These are phyloP conservation scores for Acanthosepion lycidas DNA, from an alignment of 2,888 invertebrate species.

Conservation along the genomic window DNA sequence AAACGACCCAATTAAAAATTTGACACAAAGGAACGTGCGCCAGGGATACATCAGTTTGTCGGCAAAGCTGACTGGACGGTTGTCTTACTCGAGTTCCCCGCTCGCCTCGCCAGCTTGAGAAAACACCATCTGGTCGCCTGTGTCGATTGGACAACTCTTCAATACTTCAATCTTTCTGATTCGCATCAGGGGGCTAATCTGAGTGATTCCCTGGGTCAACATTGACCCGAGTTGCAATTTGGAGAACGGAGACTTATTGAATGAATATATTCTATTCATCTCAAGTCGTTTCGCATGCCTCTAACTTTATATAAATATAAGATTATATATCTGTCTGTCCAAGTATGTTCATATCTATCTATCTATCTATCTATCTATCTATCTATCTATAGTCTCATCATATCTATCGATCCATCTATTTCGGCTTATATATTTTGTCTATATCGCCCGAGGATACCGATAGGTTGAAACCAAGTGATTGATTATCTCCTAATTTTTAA, in stretches of 20 bases:
- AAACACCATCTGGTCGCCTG: slow-evolving; percentile 10
- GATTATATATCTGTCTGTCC: no score
- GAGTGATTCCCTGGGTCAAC: background rate
- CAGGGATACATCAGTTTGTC: background rate
- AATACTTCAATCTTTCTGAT: background rate
- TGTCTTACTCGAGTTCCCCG: background rate
- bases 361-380: no score
- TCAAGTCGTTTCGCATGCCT: background rate
- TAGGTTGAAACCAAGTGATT: no score
- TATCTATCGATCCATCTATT: no score
- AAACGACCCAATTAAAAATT: slow-evolving; percentile 23
- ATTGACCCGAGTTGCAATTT: background rate
- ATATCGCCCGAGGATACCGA: no score
- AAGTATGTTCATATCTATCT: no score
- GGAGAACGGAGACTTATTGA: background rate
- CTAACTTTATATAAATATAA: background rate
- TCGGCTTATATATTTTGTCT: no score
- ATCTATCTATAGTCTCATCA: no score
- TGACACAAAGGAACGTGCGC: background rate
- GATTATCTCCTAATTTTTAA: no score
- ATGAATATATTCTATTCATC: background rate
- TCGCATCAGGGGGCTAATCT: background rate
- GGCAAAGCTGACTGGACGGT: background rate
- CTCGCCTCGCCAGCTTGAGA: background rate
- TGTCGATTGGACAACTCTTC: background rate